These are phyloP conservation scores for Paedocypris sp. DNA, from an alignment of 2,113 vertebrate species.

Conservation along the genomic window DNA sequence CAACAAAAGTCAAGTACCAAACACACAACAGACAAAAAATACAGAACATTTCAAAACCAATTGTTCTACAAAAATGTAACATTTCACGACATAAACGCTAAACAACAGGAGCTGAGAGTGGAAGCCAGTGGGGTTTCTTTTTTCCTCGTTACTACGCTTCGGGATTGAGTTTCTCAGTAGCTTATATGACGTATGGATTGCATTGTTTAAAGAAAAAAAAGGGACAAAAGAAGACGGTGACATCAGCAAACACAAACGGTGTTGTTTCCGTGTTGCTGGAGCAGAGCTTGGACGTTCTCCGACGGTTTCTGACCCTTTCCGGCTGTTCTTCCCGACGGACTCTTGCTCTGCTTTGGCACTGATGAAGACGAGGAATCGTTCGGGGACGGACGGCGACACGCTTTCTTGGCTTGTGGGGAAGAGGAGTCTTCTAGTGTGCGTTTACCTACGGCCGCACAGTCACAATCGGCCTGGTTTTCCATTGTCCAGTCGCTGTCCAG, in stretches of 20 bases:
- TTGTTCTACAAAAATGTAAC: constrained; percentile 11
- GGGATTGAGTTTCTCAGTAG: constrained; percentile 27
- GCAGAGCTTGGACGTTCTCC: constrained; percentile 40
- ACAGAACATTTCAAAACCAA: constrained; percentile 2
- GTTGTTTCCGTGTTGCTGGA: constrained; percentile 46
- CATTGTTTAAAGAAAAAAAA: no score
- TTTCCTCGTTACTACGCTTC: constrained; percentile 8
- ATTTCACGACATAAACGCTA: constrained; percentile 11
- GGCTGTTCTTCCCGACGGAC: constrained; percentile 9
- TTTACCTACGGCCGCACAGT: constrained; percentile 41
- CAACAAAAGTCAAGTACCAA: constrained; percentile 1
- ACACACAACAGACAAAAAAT: constrained; percentile 11
- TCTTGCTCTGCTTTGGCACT: constrained; percentile 32
- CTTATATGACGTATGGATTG: constrained; percentile 20
- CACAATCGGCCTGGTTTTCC: constrained; percentile 5
- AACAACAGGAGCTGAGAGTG: background rate
- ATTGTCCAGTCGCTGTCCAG: background rate
- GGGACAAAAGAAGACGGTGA: no score
- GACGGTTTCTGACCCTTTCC: constrained; percentile 39
- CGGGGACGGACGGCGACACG: constrained; percentile 29
- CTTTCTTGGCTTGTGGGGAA: constrained; percentile 40
- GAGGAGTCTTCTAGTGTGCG: constrained; percentile 34
- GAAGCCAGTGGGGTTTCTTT: background rate
- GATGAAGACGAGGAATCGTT: constrained; percentile 19
- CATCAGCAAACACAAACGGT: constrained; percentile 58